These are phyloP conservation scores for Scomber scombrus DNA, from an alignment of 2,113 vertebrate species.

Conservation along the genomic window DNA sequence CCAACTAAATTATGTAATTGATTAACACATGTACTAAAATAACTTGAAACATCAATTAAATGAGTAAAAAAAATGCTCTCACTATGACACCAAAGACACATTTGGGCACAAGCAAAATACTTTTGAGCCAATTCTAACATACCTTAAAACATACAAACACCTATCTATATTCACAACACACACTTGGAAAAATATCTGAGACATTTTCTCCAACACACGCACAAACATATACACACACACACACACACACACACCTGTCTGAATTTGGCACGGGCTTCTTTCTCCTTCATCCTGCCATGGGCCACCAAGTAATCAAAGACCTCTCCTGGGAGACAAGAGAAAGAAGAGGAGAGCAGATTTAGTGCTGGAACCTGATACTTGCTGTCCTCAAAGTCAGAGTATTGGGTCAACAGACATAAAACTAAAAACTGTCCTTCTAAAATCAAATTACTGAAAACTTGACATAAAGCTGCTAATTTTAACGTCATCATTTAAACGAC, in stretches of 20 bases:
- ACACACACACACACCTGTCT: constrained; percentile 88
- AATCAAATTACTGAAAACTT: neutral
- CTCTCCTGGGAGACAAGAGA: constrained; percentile 84
- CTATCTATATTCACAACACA: constrained; percentile 8
- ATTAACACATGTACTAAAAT: too few relatives aligned
- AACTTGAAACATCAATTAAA: too few relatives aligned
- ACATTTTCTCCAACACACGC: too few relatives aligned
- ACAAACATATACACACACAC: neutral
- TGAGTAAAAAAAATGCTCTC: too few relatives aligned
- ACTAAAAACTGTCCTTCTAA: neutral
- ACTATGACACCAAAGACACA: too few relatives aligned
- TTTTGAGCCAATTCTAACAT: neutral
- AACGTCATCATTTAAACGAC: neutral
- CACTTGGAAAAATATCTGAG: neutral
- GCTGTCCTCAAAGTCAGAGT: constrained; percentile 6
- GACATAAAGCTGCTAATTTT: neutral
- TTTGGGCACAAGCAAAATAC: too few relatives aligned
- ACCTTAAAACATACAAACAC: constrained; percentile 1
- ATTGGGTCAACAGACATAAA: constrained; percentile 10
- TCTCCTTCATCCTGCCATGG: constrained; percentile 97
- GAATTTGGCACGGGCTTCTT: constrained; percentile 96
- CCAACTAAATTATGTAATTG: neutral
- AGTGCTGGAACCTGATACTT: constrained; percentile 36
- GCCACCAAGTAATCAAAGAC: constrained; percentile 96
- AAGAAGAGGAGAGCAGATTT: constrained; percentile 24